These are phyloP conservation scores for Montipora capitata DNA, from an alignment of 92 coral and sea anemone genomes.

Conservation along the genomic window DNA sequence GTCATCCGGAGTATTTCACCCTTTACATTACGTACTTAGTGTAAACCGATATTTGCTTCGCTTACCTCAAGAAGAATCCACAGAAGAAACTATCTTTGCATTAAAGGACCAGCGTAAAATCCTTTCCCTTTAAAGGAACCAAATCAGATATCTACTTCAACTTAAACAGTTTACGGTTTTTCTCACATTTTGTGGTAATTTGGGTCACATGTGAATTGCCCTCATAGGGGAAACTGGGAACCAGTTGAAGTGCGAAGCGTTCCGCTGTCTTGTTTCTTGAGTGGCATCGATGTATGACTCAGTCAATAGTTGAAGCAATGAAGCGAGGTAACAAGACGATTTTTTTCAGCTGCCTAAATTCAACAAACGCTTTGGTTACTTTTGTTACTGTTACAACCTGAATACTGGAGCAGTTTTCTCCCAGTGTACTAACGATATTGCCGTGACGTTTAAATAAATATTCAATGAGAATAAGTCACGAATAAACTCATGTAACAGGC, in stretches of 20 bases:
- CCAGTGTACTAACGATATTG: too few species aligned
- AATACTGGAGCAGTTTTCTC: too few species aligned
- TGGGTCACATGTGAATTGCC: not conserved
- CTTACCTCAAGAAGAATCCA: slow-evolving; percentile 34
- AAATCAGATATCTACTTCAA: not conserved
- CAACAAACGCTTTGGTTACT: too few species aligned
- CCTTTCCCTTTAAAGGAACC: not conserved
- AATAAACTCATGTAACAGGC: too few species aligned
- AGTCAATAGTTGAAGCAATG: not conserved
- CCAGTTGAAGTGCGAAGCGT: not conserved
- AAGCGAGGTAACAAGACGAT: not conserved
- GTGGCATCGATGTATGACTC: not conserved
- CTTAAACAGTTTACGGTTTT: not conserved
- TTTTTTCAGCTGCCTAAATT: too few species aligned
- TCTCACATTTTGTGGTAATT: not conserved
- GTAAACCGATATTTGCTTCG: not conserved
- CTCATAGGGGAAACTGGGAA: slow-evolving; percentile 23
- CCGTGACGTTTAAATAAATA: too few species aligned
- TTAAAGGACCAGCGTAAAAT: not conserved
- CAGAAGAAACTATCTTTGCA: not conserved
- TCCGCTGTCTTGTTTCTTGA: slow-evolving; percentile 15
- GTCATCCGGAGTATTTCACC: too few species aligned
- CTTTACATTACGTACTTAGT: not conserved
- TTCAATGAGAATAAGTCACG: too few species aligned
- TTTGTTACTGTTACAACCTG: too few species aligned